Evolutionary conservation across 2,888 invertebrate genomes (phyloP).

Genomic region (Hartigia nigra): DNA sequence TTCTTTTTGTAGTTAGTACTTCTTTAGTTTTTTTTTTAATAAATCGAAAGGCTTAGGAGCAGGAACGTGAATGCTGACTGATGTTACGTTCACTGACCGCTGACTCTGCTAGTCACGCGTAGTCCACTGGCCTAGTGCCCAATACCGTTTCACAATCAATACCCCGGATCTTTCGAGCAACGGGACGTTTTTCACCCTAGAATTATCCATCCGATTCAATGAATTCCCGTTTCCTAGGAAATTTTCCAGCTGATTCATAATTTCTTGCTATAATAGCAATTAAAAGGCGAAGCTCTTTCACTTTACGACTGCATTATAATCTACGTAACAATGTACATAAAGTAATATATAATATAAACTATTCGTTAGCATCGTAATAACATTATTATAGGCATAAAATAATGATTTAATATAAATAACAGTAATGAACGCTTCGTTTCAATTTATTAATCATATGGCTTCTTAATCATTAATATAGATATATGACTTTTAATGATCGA

Average conservation of each 20-base stretch:
- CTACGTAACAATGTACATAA: no score
- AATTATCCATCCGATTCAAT: background rate
- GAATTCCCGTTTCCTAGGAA: background rate
- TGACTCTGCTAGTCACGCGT: constrained; percentile 4
- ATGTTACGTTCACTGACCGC: constrained; percentile 5
- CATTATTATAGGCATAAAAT: background rate
- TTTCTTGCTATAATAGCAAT: background rate
- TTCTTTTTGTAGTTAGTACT: background rate
- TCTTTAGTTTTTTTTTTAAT: background rate
- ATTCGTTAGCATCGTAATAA: background rate
- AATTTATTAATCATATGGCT: no score
- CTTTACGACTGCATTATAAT: no score
- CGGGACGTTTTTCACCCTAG: background rate
- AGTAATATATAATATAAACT: background rate
- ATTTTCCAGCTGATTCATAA: background rate
- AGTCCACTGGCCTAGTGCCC: constrained; percentile 23
- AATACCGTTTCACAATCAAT: constrained; percentile 23
- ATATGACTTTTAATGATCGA: background rate
- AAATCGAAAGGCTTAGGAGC: background rate
- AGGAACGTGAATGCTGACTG: background rate
- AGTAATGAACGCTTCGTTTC: background rate
- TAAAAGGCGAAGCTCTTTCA: no score
- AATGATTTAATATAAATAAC: background rate
- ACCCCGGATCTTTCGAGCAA: background rate
- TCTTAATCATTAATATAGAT: background rate